A percentile compares a stretch with the other conserved stretches of the same genome.
phyloP scores from a whole-genome alignment of 2,888 invertebrate species.

The Metellina segmentata region DNA sequence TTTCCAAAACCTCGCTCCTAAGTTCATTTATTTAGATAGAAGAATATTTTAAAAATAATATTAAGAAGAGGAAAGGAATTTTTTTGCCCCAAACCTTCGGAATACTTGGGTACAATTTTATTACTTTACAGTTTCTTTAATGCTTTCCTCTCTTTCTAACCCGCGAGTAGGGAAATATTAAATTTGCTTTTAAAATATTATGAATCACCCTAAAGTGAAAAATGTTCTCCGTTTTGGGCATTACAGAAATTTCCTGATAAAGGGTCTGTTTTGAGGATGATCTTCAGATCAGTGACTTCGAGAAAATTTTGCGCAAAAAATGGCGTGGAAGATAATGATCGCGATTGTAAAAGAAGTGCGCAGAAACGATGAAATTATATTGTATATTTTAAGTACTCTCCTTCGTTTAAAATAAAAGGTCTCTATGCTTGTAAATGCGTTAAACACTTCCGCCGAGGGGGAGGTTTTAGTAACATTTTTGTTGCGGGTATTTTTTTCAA shows the following conservation, averaged over 20 bases:
- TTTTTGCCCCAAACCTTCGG: conserved; percentile 16
- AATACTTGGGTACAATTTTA: conserved; percentile 46
- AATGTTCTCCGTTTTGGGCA: conserved; percentile 18
- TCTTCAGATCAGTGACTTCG: conserved; percentile 33
- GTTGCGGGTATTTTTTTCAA: not conserved
- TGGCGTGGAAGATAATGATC: not conserved
- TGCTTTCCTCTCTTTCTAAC: conserved; percentile 28
- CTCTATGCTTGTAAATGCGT: conserved; percentile 17
- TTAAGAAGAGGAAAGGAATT: conserved; percentile 15
- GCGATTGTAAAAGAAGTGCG: not conserved
- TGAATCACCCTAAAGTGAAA: conserved; percentile 53
- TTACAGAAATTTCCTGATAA: conserved; percentile 60
- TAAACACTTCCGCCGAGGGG: not conserved
- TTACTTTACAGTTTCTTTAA: conserved; percentile 60
- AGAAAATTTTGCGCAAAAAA: conserved; percentile 12
- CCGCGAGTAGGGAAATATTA: conserved; percentile 45
- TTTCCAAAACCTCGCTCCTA: conserved; percentile 65
- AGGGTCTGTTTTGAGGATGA: conserved; percentile 13
- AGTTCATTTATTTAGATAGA: conserved; percentile 67
- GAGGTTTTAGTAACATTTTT: not conserved
- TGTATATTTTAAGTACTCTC: conserved; percentile 2
- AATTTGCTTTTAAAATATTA: conserved; percentile 69
- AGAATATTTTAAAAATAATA: conserved; percentile 61
- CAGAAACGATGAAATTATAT: conserved; percentile 21
- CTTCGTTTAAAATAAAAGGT: conserved; percentile 43